These are phyloP conservation scores for Malacoraja senta DNA, from an alignment of 2,797 vertebrate genomes.

Conservation along the genomic window DNA sequence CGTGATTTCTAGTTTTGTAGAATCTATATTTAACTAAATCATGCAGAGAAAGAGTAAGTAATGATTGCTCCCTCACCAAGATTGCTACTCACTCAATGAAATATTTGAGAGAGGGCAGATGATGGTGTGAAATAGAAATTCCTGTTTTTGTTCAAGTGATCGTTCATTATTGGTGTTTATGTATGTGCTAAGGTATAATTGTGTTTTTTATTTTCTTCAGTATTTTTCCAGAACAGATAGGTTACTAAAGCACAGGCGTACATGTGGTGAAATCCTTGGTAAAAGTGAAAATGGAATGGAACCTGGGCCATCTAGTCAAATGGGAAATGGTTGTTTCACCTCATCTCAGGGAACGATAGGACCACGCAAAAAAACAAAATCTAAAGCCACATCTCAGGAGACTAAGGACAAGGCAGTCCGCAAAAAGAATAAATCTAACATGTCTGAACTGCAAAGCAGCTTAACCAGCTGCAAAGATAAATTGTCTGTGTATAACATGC, in stretches of 20 bases:
- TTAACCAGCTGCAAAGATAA: conserved; percentile 46
- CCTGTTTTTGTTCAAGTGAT: not conserved
- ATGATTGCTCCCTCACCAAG: not conserved
- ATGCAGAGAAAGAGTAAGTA: too few relatives aligned
- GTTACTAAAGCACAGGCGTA: conserved; percentile 98
- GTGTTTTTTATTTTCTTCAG: conserved; percentile 50
- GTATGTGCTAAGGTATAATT: not conserved
- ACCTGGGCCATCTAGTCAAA: conserved; percentile 76
- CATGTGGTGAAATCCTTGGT: conserved; percentile 94
- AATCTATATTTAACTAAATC: not conserved
- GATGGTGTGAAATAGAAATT: not conserved
- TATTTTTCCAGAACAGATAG: conserved; percentile 98
- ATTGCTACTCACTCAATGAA: too few relatives aligned
- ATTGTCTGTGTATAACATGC: conserved; percentile 53
- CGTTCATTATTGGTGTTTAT: not conserved
- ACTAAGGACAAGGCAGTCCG: conserved; percentile 64
- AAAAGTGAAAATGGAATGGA: conserved; percentile 75
- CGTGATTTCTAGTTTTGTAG: not conserved
- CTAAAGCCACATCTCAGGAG: conserved; percentile 71
- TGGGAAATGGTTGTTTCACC: conserved; percentile 78
- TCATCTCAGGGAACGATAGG: conserved; percentile 89
- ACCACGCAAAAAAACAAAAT: conserved; percentile 82
- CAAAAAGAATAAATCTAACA: conserved; percentile 75
- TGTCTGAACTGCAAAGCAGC: conserved; percentile 62
- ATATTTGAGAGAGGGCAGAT: not conserved